Percentiles rank a stretch among this genome's conserved stretches.
These are phyloP conservation scores for Drosophila micromelanica DNA, from an alignment of 1,140 invertebrate genomes.

Conservation along the genomic window DNA sequence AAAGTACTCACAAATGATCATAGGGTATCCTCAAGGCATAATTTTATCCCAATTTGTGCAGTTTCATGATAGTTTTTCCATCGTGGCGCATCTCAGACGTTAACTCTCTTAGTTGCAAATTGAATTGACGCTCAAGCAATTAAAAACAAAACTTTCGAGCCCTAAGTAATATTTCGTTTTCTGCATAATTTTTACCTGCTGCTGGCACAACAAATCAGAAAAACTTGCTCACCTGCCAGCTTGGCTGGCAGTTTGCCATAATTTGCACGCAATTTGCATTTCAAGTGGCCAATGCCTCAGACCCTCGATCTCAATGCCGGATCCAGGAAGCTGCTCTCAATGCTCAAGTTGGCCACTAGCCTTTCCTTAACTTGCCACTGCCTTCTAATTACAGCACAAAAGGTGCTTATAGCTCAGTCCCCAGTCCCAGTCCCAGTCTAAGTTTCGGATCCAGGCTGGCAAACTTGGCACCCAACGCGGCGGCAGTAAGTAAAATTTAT, in stretches of 20 bases:
- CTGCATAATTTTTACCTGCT: conserved; percentile 33
- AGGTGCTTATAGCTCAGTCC: conserved; percentile 51
- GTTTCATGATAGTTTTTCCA: not conserved
- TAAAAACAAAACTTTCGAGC: conserved; percentile 65
- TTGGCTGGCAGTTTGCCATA: conserved; percentile 73
- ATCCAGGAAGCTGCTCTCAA: conserved; percentile 24
- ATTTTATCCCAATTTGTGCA: not conserved
- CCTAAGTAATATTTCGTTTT: conserved; percentile 62
- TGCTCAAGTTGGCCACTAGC: conserved; percentile 50
- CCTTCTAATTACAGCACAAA: conserved; percentile 75
- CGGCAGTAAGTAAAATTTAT: conserved; percentile 73
- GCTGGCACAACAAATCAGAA: conserved; percentile 43
- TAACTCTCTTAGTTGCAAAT: conserved; percentile 40
- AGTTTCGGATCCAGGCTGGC: conserved; percentile 10
- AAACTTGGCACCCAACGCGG: conserved; percentile 51
- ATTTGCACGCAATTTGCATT: conserved; percentile 82
- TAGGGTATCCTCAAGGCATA: not conserved
- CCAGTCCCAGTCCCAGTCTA: conserved; percentile 4
- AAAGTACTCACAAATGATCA: not conserved
- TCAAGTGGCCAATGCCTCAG: conserved; percentile 69
- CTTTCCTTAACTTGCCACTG: conserved; percentile 29
- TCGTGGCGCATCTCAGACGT: not conserved
- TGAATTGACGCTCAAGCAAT: conserved; percentile 67
- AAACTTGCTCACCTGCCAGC: conserved; percentile 62
- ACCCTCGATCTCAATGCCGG: not conserved